These are phyloP conservation scores for Solen grandis DNA, from an alignment of 1,140 invertebrate species.

Conservation along the genomic window DNA sequence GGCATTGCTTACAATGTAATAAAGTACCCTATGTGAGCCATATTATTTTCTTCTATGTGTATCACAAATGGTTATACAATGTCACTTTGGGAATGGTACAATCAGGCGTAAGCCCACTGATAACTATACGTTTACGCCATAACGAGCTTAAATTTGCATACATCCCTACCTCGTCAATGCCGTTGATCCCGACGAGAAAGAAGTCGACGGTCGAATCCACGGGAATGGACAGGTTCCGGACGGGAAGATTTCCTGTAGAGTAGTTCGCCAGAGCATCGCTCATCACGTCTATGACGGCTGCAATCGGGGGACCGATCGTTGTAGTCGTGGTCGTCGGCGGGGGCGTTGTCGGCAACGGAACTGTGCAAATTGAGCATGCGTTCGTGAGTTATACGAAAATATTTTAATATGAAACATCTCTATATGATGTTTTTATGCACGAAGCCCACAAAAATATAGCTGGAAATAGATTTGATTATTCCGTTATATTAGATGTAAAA, in stretches of 20 bases:
- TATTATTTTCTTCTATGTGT: background rate
- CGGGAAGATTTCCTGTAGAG: conserved; percentile 7
- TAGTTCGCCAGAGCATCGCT: conserved; percentile 28
- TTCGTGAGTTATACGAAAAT: no score
- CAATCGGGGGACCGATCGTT: conserved; percentile 15
- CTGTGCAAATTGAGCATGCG: no score
- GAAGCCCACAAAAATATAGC: no score
- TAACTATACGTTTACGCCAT: background rate
- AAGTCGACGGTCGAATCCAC: conserved; percentile 7
- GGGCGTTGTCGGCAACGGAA: no score
- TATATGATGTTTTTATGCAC: no score
- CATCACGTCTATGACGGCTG: conserved; percentile 10
- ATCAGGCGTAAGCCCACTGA: no score
- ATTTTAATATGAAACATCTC: no score
- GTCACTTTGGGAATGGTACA: no score
- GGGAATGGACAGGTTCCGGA: background rate
- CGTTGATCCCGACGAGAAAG: conserved; percentile 14
- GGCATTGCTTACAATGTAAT: background rate
- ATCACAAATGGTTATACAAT: background rate
- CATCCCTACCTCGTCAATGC: conserved; percentile 31
- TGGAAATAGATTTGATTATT: no score
- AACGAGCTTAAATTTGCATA: background rate
- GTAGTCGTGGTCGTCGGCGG: conserved; percentile 43
- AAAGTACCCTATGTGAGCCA: background rate
- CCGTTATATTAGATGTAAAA: no score